A percentile compares a stretch with the other conserved stretches of the same genome.
These are phyloP conservation scores for Tachycineta bicolor DNA, from an alignment of 2,113 vertebrate genomes.

Conservation along the genomic window DNA sequence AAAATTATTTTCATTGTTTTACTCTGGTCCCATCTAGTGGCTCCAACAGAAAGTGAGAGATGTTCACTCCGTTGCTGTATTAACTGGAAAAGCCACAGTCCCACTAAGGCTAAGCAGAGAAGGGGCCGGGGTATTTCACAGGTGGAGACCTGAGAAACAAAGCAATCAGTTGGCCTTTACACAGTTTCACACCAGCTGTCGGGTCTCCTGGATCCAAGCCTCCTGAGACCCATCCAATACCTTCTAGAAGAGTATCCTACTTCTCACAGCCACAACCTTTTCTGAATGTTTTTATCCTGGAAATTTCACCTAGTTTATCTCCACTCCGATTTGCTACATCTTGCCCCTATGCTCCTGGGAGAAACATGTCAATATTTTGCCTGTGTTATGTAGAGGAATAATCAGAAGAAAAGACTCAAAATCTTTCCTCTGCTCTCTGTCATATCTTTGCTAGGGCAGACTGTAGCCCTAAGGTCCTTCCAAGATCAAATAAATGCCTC, in stretches of 20 bases:
- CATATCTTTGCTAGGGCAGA: slow-evolving; percentile 50
- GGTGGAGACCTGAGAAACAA: neutral
- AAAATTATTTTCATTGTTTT: neutral
- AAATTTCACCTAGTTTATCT: neutral
- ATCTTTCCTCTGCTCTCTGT: slow-evolving; percentile 16
- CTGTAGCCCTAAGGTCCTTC: slow-evolving; percentile 60
- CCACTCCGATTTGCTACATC: neutral
- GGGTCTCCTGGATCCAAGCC: neutral
- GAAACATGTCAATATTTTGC: slow-evolving; percentile 53
- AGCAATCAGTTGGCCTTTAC: neutral
- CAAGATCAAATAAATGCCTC: slow-evolving; percentile 68
- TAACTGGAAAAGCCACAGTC: neutral
- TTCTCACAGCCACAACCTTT: neutral
- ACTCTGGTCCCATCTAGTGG: slow-evolving; percentile 16
- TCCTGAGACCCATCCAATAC: neutral
- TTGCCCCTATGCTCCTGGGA: neutral
- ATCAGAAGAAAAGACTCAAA: slow-evolving; percentile 13
- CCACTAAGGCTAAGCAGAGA: neutral
- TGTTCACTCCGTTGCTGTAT: neutral
- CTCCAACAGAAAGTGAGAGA: neutral
- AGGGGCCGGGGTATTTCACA: neutral
- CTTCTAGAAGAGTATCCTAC: neutral
- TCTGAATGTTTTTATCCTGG: neutral
- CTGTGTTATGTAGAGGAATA: slow-evolving; percentile 14
- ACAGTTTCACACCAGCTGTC: neutral